Conservation (phyloP, 2,797 vertebrate genomes). For the Enteromius fasciolatus region DNA sequence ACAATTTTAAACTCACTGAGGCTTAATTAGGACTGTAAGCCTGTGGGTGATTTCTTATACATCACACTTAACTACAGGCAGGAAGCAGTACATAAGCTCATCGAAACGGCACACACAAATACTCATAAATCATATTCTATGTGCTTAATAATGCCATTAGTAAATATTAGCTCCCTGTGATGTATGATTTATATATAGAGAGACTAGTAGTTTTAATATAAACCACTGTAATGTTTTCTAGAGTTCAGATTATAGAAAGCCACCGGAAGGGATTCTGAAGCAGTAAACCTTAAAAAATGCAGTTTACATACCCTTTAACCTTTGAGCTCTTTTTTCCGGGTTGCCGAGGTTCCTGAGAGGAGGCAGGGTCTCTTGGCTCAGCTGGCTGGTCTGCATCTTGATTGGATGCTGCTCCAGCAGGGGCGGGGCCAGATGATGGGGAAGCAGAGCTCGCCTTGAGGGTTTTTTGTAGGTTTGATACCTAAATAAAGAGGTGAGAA, state of each 20-base stretch:
- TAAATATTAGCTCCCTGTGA: background rate
- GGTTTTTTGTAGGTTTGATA: constrained; percentile 96
- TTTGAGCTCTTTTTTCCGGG: constrained; percentile 97
- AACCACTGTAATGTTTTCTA: background rate
- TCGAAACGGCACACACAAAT: constrained; percentile 22
- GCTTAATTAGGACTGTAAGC: constrained; percentile 55
- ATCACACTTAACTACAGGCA: constrained; percentile 46
- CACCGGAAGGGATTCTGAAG: background rate
- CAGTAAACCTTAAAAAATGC: background rate
- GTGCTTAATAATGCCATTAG: constrained; percentile 21
- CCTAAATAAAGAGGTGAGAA: constrained; percentile 71
- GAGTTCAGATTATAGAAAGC: background rate
- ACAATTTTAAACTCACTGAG: constrained; percentile 54
- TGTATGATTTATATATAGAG: background rate
- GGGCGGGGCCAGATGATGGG: constrained; percentile 82
- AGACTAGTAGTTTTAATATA: constrained; percentile 10
- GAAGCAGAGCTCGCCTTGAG: constrained; percentile 91
- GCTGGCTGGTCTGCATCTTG: constrained; percentile 82
- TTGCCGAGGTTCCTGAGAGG: constrained; percentile 92
- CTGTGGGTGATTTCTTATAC: constrained; percentile 48
- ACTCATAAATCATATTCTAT: constrained; percentile 28
- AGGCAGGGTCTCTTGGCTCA: constrained; percentile 84
- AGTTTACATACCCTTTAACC: constrained; percentile 90
- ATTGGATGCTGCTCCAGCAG: constrained; percentile 88
- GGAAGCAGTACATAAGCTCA: constrained; percentile 37